Percentiles rank a stretch among this genome's conserved stretches.
Conservation (phyloP, 2,113 vertebrate genomes). For the Siniperca chuatsi region DNA sequence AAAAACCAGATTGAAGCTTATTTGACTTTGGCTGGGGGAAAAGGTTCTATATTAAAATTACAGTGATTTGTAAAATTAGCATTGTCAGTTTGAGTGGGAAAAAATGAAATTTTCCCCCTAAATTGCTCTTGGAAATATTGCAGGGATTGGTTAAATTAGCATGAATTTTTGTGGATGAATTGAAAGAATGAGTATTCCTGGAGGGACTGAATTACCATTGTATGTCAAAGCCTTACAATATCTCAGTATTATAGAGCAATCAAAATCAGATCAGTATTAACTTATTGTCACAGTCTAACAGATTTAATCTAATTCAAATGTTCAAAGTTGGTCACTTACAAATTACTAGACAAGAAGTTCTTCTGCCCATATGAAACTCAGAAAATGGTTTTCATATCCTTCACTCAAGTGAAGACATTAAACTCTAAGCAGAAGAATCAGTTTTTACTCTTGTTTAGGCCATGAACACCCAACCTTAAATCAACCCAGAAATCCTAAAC, state of each 20-base stretch:
- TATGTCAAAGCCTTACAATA: background rate
- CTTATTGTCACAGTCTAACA: slow-evolving; percentile 9
- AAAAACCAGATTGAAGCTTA: background rate
- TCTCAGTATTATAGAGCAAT: background rate
- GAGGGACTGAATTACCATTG: slow-evolving; percentile 12
- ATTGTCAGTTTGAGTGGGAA: background rate
- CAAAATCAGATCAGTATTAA: background rate
- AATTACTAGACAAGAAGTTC: background rate
- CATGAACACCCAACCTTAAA: slow-evolving; percentile 73
- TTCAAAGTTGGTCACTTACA: background rate
- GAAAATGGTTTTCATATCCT: background rate
- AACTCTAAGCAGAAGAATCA: slow-evolving; percentile 18
- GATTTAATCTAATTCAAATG: background rate
- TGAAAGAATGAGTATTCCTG: slow-evolving; percentile 1
- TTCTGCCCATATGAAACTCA: background rate
- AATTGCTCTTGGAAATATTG: background rate
- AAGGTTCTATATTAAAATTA: background rate
- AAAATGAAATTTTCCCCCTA: too few relatives aligned
- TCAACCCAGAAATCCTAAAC: slow-evolving; percentile 76
- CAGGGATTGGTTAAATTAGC: background rate
- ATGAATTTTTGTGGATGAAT: background rate
- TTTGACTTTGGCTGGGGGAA: background rate
- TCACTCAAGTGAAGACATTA: background rate
- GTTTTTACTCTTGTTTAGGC: background rate
- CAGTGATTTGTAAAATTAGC: background rate